Evolutionary conservation across 2,888 invertebrate species (phyloP).

Genomic region (Dorcus parallelipipedus): DNA sequence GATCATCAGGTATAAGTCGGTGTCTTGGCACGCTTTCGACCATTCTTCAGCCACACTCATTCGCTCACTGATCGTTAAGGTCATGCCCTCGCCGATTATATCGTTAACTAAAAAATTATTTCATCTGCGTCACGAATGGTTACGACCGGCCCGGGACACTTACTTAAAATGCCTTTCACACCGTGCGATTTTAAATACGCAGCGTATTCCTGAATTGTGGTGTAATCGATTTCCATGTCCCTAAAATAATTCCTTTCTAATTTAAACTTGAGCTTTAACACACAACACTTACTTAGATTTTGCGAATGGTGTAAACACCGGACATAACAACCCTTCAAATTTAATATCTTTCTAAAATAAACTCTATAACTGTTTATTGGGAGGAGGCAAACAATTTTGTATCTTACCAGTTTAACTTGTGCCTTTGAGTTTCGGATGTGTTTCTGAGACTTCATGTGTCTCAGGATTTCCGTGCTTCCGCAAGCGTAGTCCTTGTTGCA

Average conservation of each 20-base stretch:
- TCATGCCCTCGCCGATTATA: constrained; percentile 74
- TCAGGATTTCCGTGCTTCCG: neutral
- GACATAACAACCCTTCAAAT: neutral
- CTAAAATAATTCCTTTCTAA: neutral
- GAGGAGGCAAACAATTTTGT: no score
- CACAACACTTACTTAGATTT: neutral
- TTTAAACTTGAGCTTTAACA: neutral
- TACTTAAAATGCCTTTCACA: neutral
- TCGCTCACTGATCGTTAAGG: constrained; percentile 64
- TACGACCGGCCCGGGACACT: neutral
- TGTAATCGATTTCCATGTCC: neutral
- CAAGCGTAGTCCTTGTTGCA: neutral
- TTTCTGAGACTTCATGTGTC: neutral
- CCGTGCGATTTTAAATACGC: neutral
- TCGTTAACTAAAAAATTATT: constrained; percentile 64
- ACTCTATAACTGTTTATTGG: neutral
- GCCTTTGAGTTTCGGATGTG: neutral
- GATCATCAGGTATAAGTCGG: constrained; percentile 61
- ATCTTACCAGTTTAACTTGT: neutral
- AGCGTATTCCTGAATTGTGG: neutral
- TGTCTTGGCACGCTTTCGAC: constrained; percentile 54
- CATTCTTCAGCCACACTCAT: constrained; percentile 65
- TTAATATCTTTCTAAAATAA: neutral
- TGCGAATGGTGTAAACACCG: neutral
- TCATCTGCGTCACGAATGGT: neutral